phyloP scores from a whole-genome alignment of 2,113 vertebrate species.

The Bubo bubo region DNA sequence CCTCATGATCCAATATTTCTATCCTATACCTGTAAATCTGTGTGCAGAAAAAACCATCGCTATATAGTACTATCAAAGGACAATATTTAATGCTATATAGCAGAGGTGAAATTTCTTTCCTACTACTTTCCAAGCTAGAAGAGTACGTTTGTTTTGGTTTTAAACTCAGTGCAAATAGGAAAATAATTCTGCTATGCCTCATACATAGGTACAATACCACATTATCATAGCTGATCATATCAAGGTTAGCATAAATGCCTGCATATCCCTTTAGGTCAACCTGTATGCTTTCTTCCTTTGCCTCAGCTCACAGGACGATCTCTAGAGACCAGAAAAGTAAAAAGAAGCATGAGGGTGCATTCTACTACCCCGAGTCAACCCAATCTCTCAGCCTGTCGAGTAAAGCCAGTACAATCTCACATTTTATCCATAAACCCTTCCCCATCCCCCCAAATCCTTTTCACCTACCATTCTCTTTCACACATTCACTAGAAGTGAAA shows the following conservation, averaged over 20 bases:
- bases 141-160: not conserved
- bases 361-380: not conserved
- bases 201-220: not conserved
- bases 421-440: not conserved
- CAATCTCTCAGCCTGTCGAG: not conserved
- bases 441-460: not conserved
- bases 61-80: not conserved
- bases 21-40: not conserved
- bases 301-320: not conserved
- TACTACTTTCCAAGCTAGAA: not conserved
- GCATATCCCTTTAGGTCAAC: not conserved
- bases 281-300: not conserved
- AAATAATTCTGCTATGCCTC: not conserved
- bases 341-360: not conserved
- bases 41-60: not conserved
- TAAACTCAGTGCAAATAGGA: not conserved
- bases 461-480: not conserved
- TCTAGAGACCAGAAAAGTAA: not conserved
- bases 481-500: not conserved
- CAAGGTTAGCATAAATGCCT: not conserved
- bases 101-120: not conserved
- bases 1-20: fast-evolving
- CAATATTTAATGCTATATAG: not conserved
- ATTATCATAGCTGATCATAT: too few relatives aligned
- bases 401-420: not conserved